Evolutionary conservation across 2,113 vertebrate species (phyloP).

Genomic region (Desmodus rotundus): DNA sequence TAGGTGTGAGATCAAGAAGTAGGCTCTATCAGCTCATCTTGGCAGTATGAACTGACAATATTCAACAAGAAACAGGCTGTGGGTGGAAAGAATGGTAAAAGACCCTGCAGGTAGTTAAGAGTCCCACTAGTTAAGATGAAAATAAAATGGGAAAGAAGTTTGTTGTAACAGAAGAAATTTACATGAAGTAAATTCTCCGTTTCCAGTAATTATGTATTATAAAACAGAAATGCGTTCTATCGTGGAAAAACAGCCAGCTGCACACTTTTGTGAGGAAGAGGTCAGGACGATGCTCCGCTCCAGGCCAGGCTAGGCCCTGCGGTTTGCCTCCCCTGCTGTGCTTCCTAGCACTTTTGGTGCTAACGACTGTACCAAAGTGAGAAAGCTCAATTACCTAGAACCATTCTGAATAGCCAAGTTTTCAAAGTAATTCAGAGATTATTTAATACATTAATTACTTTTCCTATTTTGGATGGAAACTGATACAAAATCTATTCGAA

Average conservation of each 20-base stretch:
- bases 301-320: not conserved
- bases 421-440: slow-evolving; percentile 29
- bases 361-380: not conserved
- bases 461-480: slow-evolving; percentile 3
- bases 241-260: not conserved
- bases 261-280: not conserved
- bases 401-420: not conserved
- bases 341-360: not conserved
- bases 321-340: not conserved
- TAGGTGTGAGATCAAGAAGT: not conserved
- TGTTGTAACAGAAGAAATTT: not conserved
- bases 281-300: not conserved
- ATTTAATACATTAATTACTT: slow-evolving; percentile 18
- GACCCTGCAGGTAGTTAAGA: not conserved
- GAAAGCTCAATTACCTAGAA: not conserved
- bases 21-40: not conserved
- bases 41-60: not conserved
- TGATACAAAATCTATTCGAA: not conserved
- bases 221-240: not conserved
- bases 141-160: not conserved
- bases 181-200: not conserved
- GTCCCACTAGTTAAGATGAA: not conserved
- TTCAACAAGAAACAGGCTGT: not conserved
- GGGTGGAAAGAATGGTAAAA: not conserved
- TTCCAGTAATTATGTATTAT: not conserved